Conservation (phyloP, 2,888 invertebrate species). For the Endotricha flammealis region DNA sequence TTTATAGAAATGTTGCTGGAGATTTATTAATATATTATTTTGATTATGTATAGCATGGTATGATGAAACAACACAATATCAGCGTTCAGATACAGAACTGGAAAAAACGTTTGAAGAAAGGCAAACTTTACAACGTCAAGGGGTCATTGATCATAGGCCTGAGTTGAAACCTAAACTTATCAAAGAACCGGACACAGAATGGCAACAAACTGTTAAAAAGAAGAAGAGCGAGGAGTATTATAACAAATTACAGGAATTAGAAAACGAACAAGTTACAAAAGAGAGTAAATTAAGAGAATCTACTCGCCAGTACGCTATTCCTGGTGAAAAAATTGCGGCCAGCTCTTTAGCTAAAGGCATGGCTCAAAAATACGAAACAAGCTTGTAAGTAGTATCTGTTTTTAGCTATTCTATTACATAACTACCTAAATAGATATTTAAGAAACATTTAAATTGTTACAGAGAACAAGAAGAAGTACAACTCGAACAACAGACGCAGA, state of each 20-base stretch:
- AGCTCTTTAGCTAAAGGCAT: conserved; percentile 89
- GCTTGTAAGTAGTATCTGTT: conserved; percentile 82
- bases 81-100: conserved; percentile 90
- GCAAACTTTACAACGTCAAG: conserved; percentile 82
- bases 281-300: conserved; percentile 88
- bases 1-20: conserved; percentile 15
- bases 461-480: conserved; percentile 81
- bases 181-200: conserved; percentile 87
- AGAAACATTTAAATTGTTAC: conserved; percentile 23
- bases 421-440: not conserved
- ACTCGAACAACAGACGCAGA: conserved; percentile 65
- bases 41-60: conserved; percentile 86
- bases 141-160: conserved; percentile 80
- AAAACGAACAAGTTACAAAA: conserved; percentile 90
- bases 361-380: conserved; percentile 91
- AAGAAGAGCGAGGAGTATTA: conserved; percentile 92
- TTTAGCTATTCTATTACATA: not conserved
- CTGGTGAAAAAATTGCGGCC: conserved; percentile 88
- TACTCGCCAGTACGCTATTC: conserved; percentile 89
- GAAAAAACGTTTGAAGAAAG: conserved; percentile 93
- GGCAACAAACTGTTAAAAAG: conserved; percentile 89
- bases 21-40: conserved; percentile 25
- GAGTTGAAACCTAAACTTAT: conserved; percentile 82
- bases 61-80: conserved; percentile 92
- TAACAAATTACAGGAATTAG: conserved; percentile 87